A percentile compares a stretch with the other conserved stretches of the same genome.
Evolutionary conservation across 2,797 vertebrate species (phyloP).

Genomic region (Lepilemur septentrionalis): DNA sequence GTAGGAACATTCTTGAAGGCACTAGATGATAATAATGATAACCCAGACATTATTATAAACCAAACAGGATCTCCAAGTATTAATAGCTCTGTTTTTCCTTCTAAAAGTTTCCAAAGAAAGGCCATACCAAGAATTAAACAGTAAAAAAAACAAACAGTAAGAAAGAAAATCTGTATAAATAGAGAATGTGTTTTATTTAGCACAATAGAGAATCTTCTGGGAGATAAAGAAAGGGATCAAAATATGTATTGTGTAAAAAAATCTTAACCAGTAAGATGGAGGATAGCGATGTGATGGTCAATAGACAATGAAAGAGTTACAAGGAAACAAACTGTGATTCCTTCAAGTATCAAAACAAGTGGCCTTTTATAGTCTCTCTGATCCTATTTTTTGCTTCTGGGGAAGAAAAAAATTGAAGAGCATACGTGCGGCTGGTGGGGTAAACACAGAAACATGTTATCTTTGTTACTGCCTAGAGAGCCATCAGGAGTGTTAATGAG

Average conservation of each 20-base stretch:
- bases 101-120: slow-evolving; percentile 35
- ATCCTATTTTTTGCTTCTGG: slow-evolving; percentile 14
- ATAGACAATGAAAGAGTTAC: slow-evolving; percentile 35
- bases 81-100: not conserved
- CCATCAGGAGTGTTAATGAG: not conserved
- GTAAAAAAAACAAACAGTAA: not conserved
- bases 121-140: not conserved
- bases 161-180: slow-evolving; percentile 13
- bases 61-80: not conserved
- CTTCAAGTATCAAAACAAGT: slow-evolving; percentile 43
- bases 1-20: not conserved
- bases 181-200: slow-evolving; percentile 1
- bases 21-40: not conserved
- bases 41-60: not conserved
- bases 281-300: not conserved
- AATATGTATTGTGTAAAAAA: slow-evolving; percentile 20
- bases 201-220: not conserved
- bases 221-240: slow-evolving; percentile 20
- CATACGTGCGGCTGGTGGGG: not conserved
- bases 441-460: not conserved
- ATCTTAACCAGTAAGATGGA: slow-evolving; percentile 18
- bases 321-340: slow-evolving; percentile 31
- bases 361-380: slow-evolving; percentile 20
- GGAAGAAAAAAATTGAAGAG: slow-evolving; percentile 21
- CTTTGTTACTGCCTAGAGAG: not conserved